Evolutionary conservation across 2,797 vertebrate genomes (phyloP), one percentile per base, ranked within the genome.

Genomic region (Tinamus major): DNA sequence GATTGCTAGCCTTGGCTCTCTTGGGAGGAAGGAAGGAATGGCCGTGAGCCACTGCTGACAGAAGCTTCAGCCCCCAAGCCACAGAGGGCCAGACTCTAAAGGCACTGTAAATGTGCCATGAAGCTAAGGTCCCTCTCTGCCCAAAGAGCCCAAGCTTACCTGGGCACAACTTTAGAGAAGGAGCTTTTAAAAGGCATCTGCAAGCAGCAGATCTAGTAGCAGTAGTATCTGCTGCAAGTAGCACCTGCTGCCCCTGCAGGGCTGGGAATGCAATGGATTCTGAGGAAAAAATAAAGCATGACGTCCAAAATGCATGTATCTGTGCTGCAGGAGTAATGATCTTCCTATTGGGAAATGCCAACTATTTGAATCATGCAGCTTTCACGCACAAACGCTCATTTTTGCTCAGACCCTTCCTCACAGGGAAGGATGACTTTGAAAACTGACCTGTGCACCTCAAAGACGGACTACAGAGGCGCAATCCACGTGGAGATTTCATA

Each of bases 401-500:
- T 95, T 83, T 44, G 42, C 26, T 37, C 18, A 81, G 42, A 63
- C 46, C 31, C 75, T 85, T 79, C 79, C 76, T 70, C 89, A 44
- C 23, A 77, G 71, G 13, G 33, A 92, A 90, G 46, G 80, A 88
- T 21, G 53, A 76, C 49, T 85, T 87, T 93, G 58, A 87, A 92
- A 83, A 49, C 42, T 64, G 53, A 88, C 11, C 46, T 89, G n/a
- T n/a, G 67, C 44, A 48, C 70, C 62, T 78, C 71, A 79, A 95
- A 96, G 68, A 46, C 48, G 92, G 62, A 67, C 83, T 83, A 84
- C 70, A 79, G 96, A 87, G 42, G 83, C 80, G 49, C 82, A 91
- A 92, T 88, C 56, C 65, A 69, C 13, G 53, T 74, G 95, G 72
- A 97, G 96, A 97, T 95, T 97, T 97, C 95, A 96, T 96, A 97